These are phyloP conservation scores for Cancer borealis DNA, from an alignment of 2,888 invertebrate genomes.

Conservation along the genomic window DNA sequence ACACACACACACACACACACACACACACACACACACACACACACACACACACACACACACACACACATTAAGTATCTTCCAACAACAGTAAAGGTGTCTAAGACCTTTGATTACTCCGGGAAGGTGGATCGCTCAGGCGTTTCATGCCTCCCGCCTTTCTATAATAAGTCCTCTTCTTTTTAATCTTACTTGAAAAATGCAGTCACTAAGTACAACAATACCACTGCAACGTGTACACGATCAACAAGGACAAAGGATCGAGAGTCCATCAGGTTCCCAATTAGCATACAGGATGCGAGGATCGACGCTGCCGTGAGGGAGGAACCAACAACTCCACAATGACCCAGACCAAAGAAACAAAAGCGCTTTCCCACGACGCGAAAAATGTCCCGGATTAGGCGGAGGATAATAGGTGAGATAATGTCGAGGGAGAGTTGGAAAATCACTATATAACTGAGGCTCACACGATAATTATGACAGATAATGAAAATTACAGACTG, in stretches of 20 bases:
- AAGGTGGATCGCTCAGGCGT: not conserved
- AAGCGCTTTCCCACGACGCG: slow-evolving; percentile 50
- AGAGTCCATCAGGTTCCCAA: not conserved
- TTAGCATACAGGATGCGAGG: not conserved
- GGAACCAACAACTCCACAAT: not conserved
- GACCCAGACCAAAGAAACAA: not conserved
- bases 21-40: not conserved
- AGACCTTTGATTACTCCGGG: not conserved
- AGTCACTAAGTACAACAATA: no score
- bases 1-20: slow-evolving; percentile 2
- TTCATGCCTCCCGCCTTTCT: not conserved
- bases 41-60: slow-evolving; percentile 14
- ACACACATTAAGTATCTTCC: not conserved
- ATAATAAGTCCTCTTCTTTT: not conserved
- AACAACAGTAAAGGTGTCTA: not conserved
- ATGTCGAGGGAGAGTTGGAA: slow-evolving; percentile 53
- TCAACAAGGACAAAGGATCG: no score
- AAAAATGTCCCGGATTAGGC: slow-evolving; percentile 52
- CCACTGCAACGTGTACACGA: not conserved
- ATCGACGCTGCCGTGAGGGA: not conserved
- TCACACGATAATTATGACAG: slow-evolving; percentile 62
- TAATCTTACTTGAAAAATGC: not conserved
- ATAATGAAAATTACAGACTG: slow-evolving; percentile 62
- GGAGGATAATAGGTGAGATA: slow-evolving; percentile 57
- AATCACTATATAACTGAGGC: slow-evolving; percentile 62